Base-by-base conservation (phyloP, 2,888 invertebrate species). In the Pimpla rufipes region DNA sequence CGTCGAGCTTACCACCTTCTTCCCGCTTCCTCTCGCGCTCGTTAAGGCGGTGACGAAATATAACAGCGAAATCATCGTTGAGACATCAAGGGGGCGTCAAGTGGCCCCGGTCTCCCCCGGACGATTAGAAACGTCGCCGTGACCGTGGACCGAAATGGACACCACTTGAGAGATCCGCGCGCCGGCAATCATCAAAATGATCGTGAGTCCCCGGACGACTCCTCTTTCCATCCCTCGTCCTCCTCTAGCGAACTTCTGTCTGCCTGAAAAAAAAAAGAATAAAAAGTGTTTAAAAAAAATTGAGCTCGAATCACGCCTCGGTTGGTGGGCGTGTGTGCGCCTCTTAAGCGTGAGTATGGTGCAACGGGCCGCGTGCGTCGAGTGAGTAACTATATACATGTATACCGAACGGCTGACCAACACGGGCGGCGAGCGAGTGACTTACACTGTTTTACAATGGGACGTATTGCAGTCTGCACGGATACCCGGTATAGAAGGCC, bases 121-220 rank as follows among this genome's bases (percentile, higher is more conserved):
- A 35, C n/a, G 35, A 59, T 59, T 37, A 64, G 10, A 64, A 64
- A 64, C 21, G 21, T 21, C 21, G 10, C 40, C 16, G 1, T 0
- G 11, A 62, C 45, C 29, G 59, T 29, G 47, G 50, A 74, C 42
- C 55, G 23, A 45, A 75, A 79, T n/a, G 74, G 70, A 71, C 79
- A 84, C 76, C 75, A 74, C 79, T 67, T 52, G 80, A 52, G 68
- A 81, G 35, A 79, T 84, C 85, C 85, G 86, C 86, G 73, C 85
- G 83, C 29, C 84, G 83, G 85, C 86, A 88, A 88, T 88, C 88
- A 88, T 88, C 85, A 85, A 87, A 88, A 88, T 88, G 88, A 88
- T 88, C 87, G 86, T 83, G 86, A 87, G 74, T 79, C 75, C 47
- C 42, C 70, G 29, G 7, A n/a, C n/a, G n/a, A n/a, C 59, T 71